Percentiles rank a stretch among this genome's conserved stretches.
Conservation (phyloP, 37 sponge, comb jelly and placozoan species). For the Amphimedon queenslandica region DNA sequence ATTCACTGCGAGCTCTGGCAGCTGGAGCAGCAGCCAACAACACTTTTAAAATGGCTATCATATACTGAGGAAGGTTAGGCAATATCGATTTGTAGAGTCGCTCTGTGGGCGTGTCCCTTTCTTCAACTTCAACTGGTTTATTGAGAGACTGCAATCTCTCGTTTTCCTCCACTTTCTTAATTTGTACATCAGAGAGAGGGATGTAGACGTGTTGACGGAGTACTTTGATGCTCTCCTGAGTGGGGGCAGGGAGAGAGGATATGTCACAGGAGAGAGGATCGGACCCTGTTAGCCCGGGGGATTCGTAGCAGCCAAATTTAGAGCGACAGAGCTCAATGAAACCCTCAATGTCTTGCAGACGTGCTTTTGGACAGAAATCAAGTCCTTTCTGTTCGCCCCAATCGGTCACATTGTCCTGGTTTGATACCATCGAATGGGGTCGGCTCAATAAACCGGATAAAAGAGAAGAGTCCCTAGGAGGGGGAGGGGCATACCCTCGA, state of each 20-base stretch:
- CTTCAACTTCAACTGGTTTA: constrained; percentile 2
- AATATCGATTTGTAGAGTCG: constrained; percentile 71
- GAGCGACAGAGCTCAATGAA: constrained; percentile 60
- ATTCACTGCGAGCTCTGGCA: constrained; percentile 75
- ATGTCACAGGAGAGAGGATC: not conserved
- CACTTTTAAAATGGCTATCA: constrained; percentile 92
- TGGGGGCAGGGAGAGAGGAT: constrained; percentile 66
- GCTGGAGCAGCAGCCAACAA: constrained; percentile 92
- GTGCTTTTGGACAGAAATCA: constrained; percentile 70
- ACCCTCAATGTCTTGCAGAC: constrained; percentile 61
- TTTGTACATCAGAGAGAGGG: constrained; percentile 78
- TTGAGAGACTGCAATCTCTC: constrained; percentile 19
- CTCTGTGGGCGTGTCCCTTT: constrained; percentile 61
- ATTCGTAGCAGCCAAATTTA: constrained; percentile 74
- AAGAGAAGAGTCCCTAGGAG: constrained; percentile 7
- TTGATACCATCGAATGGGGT: not conserved
- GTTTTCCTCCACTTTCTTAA: constrained; percentile 53
- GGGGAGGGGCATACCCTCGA: not conserved
- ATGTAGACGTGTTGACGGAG: constrained; percentile 71
- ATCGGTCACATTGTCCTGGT: not conserved
- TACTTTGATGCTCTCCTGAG: constrained; percentile 74
- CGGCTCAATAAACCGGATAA: not conserved
- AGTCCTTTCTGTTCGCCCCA: constrained; percentile 10
- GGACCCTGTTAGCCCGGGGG: not conserved
- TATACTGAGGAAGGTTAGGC: constrained; percentile 92